These are phyloP conservation scores for Calliphora vomitoria DNA, from an alignment of 2,888 invertebrate genomes.

Conservation along the genomic window DNA sequence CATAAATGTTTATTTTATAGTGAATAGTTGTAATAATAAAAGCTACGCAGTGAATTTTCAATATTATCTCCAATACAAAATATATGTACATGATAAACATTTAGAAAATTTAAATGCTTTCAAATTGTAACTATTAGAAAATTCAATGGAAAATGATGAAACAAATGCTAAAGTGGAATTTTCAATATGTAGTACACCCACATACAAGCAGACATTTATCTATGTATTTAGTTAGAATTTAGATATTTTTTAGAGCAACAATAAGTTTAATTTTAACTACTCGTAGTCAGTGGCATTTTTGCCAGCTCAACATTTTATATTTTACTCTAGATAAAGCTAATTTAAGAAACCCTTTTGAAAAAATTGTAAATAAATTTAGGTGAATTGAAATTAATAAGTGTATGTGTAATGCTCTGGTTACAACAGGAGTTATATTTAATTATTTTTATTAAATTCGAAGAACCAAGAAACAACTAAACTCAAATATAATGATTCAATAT, in stretches of 20 bases:
- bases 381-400: not conserved
- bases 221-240: not conserved
- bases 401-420: no score
- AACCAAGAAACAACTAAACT: no score
- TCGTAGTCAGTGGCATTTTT: not conserved
- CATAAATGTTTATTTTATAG: no score
- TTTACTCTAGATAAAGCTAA: not conserved
- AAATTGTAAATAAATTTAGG: not conserved
- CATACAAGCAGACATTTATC: not conserved
- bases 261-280: not conserved
- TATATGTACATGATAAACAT: slow-evolving; percentile 32
- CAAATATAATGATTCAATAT: no score
- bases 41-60: slow-evolving; percentile 23
- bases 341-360: not conserved
- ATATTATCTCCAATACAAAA: slow-evolving; percentile 26
- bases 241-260: slow-evolving; percentile 4
- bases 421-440: no score
- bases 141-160: not conserved
- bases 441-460: no score
- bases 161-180: not conserved
- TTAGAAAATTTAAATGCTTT: not conserved
- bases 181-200: not conserved
- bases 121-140: no score
- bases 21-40: not conserved
- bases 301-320: not conserved